Conservation (phyloP, 2,113 vertebrate genomes). For the Leptobrachium leishanense region DNA sequence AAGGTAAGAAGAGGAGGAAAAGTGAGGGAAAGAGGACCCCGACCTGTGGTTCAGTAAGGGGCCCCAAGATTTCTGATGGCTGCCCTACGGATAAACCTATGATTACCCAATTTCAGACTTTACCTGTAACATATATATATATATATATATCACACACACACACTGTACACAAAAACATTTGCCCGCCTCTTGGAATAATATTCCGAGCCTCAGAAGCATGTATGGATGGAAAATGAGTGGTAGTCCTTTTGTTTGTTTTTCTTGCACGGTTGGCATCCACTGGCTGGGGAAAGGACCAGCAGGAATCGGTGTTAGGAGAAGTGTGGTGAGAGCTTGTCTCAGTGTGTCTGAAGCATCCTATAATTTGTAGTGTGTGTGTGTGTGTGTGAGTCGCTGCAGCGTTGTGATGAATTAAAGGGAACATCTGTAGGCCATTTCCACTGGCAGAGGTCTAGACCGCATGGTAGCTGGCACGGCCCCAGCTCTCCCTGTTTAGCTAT, state of each 20-base stretch:
- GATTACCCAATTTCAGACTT: background rate
- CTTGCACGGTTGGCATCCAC: background rate
- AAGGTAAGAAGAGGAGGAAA: no score
- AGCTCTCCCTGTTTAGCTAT: slow-evolving; percentile 1
- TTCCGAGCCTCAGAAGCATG: background rate
- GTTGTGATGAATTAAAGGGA: background rate
- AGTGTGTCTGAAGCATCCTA: background rate
- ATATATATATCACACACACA: no score
- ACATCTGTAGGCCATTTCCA: slow-evolving; percentile 8
- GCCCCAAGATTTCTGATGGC: no score
- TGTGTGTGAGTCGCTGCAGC: background rate
- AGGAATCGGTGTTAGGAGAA: background rate
- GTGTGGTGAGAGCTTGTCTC: background rate
- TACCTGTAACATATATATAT: no score
- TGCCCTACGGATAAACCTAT: no score
- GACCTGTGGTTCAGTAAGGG: no score
- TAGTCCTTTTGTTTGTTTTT: background rate
- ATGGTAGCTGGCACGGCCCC: slow-evolving; percentile 1
- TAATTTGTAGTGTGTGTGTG: background rate
- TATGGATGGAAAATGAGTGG: background rate
- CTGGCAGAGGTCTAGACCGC: slow-evolving; percentile 6
- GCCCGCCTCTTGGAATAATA: background rate
- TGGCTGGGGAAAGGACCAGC: background rate
- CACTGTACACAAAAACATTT: background rate
- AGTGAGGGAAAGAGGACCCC: no score